Evolutionary conservation across 53 echinoderm and acorn worm genomes (phyloP).

Genomic region (Temnopleurus reevesii): DNA sequence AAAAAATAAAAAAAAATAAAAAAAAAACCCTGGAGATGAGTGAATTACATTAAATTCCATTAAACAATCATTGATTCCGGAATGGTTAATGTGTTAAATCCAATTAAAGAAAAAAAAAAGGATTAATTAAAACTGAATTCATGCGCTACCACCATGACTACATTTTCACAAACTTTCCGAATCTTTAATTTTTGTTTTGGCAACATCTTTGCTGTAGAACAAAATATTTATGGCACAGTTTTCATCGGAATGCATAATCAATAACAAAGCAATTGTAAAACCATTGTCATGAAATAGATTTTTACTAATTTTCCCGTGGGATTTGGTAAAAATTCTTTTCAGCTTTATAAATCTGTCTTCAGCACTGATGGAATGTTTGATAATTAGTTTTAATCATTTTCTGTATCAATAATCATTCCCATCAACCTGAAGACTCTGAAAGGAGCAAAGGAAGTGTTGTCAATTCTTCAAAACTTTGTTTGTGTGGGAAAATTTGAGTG

Average conservation of each 20-base stretch:
- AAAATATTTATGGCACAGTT: neutral
- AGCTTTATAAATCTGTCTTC: neutral
- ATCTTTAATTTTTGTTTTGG: neutral
- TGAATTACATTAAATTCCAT: no score
- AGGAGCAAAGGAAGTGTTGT: neutral
- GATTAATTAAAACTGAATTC: no score
- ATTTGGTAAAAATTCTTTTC: neutral
- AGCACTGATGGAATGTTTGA: neutral
- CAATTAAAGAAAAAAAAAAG: no score
- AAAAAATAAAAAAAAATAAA: no score
- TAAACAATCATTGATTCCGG: no score
- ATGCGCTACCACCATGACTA: no score
- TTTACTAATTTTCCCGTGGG: conserved; percentile 26
- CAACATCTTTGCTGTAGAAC: neutral
- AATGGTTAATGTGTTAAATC: no score
- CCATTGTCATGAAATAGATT: neutral
- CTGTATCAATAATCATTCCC: neutral
- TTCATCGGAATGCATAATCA: neutral
- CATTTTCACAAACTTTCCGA: no score
- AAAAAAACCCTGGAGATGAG: no score
- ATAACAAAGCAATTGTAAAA: neutral
- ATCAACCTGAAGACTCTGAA: neutral
- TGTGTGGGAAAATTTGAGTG: neutral
- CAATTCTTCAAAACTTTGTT: neutral
- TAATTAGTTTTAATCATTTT: neutral